Percentiles rank a stretch among this genome's conserved stretches.
These are phyloP conservation scores for Sinocyclocheilus grahami DNA, from an alignment of 2,113 vertebrate species.

Conservation along the genomic window DNA sequence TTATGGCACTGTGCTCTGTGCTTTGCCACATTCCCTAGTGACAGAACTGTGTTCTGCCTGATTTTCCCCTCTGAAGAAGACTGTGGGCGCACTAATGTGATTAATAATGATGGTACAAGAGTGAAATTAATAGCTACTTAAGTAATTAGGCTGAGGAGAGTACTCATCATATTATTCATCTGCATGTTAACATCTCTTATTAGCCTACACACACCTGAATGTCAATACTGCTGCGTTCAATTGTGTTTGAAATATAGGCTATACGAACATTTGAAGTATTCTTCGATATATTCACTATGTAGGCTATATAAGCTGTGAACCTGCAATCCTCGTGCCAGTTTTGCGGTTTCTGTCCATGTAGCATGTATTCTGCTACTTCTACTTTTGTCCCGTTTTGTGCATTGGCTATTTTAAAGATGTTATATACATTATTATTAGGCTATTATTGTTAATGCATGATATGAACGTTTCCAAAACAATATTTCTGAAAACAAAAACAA, in stretches of 20 bases:
- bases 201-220: constrained; percentile 40
- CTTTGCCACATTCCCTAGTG: constrained; percentile 31
- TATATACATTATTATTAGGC: neutral
- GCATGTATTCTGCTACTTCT: neutral
- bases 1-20: constrained; percentile 20
- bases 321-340: neutral
- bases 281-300: neutral
- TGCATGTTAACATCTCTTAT: constrained; percentile 45
- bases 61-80: constrained; percentile 60
- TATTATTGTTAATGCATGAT: neutral
- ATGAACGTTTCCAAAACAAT: neutral
- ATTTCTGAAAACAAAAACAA: neutral
- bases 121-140: constrained; percentile 59
- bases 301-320: neutral
- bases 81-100: constrained; percentile 52
- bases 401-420: neutral
- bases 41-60: constrained; percentile 51
- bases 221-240: neutral
- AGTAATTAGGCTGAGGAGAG: constrained; percentile 59
- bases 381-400: neutral
- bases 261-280: neutral
- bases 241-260: constrained; percentile 1
- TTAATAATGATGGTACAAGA: constrained; percentile 57
- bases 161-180: constrained; percentile 54
- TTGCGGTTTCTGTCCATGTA: neutral